A percentile compares a stretch with the other conserved stretches of the same genome.
These are phyloP conservation scores for Platycheirus rosarum DNA, from an alignment of 2,888 invertebrate species.

Conservation along the genomic window DNA sequence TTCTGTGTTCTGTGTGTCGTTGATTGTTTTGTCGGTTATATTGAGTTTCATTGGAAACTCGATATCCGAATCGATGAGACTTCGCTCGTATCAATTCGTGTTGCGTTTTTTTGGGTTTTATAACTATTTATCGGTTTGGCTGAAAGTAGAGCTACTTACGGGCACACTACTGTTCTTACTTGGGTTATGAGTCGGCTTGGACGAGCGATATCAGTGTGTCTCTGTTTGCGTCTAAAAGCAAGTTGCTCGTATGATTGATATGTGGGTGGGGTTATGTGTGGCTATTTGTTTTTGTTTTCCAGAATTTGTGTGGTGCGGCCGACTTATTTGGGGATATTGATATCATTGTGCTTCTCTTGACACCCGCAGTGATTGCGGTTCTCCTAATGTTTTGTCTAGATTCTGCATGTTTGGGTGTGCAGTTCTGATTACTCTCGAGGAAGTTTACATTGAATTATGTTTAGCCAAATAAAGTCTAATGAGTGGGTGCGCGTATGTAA, in stretches of 20 bases:
- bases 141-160: constrained; percentile 1
- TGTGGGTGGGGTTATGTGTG: constrained; percentile 29
- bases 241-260: constrained; percentile 20
- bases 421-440: no score
- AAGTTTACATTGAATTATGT: no score
- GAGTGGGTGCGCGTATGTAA: no score
- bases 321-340: constrained; percentile 51
- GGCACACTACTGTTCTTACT: not conserved
- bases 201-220: not conserved
- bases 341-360: constrained; percentile 18
- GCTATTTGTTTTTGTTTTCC: not conserved
- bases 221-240: not conserved
- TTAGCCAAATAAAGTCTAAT: no score
- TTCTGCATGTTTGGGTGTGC: not conserved
- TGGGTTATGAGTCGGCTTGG: not conserved
- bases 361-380: not conserved
- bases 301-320: constrained; percentile 18
- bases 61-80: constrained; percentile 63
- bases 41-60: constrained; percentile 59
- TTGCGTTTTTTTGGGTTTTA: constrained; percentile 44
- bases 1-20: constrained; percentile 24
- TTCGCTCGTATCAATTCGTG: constrained; percentile 7
- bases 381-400: no score
- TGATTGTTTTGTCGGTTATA: constrained; percentile 59
- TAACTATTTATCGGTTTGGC: constrained; percentile 33